Evolutionary conservation across 1,140 invertebrate species (phyloP).

Genomic region (Argopecten irradians): DNA sequence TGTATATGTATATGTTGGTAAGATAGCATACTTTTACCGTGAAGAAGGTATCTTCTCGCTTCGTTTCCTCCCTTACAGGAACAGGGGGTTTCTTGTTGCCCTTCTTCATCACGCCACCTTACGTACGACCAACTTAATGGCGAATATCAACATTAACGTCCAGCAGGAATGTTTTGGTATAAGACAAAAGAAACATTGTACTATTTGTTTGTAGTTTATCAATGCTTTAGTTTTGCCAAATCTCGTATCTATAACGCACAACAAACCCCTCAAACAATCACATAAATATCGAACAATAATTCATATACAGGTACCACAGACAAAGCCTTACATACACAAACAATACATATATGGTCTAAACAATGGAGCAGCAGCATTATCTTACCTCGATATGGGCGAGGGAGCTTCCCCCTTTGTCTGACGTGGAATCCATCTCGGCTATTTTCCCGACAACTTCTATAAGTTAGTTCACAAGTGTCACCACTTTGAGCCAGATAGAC

Average conservation of each 20-base stretch:
- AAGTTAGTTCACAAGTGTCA: neutral
- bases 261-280: neutral
- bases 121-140: neutral
- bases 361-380: neutral
- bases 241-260: neutral
- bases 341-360: neutral
- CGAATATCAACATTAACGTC: neutral
- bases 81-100: neutral
- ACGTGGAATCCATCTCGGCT: neutral
- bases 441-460: neutral
- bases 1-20: neutral
- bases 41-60: neutral
- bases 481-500: neutral
- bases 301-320: neutral
- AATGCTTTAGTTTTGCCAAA: constrained; percentile 5
- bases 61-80: neutral
- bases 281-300: neutral
- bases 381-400: constrained; percentile 5
- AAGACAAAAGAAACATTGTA: neutral
- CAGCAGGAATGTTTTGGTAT: neutral
- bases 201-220: constrained; percentile 12
- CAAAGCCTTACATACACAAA: neutral
- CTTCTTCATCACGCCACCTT: neutral
- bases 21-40: neutral
- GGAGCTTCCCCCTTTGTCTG: neutral